Base-by-base conservation (phyloP, 1,140 invertebrate genomes). In the Ruditapes philippinarum region DNA sequence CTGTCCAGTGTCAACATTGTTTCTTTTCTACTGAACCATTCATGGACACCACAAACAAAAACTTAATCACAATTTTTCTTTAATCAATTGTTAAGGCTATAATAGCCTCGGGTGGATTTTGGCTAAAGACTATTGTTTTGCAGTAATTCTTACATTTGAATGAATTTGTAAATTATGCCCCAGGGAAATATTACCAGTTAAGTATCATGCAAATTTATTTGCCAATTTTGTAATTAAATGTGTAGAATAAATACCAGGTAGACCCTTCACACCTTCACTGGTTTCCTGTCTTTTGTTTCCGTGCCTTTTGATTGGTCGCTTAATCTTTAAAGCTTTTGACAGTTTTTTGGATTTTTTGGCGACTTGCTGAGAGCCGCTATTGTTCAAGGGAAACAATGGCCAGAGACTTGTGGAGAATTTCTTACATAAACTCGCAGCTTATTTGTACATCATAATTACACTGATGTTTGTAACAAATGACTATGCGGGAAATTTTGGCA, bases 161-260 rank as follows among this genome's bases (percentile, higher is more conserved):
- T 65, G 28, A 49, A 49, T 73, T 60, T 54, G 45, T 84, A 40
- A 70, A 70, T 84, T 73, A 57, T 42, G 25, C 82, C 82, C 49
- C 9, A 49, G 82, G 82, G n/a, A 40, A 83, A 51, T 11, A 83
- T 25, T 65, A 38, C 40, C n/a, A 28, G 60, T 70, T 83, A 54
- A 45, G 68, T 49, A 60, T 68, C 12, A 79, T 80, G 86, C 86
- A 81, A 88, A 80, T 88, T 80, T 88, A 88, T 81, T 88, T 88
- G 86, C 25, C 78, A 81, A 88, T 80, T 88, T 81, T 73, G 74
- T 88, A 88, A 88, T 88, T 88, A 88, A 88, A 88, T 81, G 76
- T 65, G 76, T 40, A 38, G 12, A 62, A 68, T 81, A 88, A 73
- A 80, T 54, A 82, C 62, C 60, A 28, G n/a, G 54, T 74, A 82